Conservation (phyloP, 2,113 vertebrate genomes). For the Chaetops frenatus region DNA sequence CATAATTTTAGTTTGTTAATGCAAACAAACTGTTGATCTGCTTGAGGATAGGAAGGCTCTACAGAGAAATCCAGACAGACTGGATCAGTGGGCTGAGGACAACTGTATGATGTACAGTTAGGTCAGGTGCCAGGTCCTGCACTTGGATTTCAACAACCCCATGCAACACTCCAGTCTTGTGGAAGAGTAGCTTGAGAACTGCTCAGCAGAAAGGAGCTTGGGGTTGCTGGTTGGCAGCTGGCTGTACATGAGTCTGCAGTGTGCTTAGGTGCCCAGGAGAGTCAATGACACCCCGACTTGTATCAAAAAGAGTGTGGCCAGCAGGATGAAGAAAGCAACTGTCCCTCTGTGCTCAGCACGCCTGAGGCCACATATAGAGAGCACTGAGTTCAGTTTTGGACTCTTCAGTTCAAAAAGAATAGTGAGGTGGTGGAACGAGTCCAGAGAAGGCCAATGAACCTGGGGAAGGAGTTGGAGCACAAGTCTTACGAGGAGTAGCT, state of each 20-base stretch:
- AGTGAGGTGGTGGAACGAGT: background rate
- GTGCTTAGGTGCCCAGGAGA: background rate
- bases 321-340: background rate
- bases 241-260: background rate
- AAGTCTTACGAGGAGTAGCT: background rate
- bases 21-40: background rate
- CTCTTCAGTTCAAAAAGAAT: background rate
- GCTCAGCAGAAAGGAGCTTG: background rate
- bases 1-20: background rate
- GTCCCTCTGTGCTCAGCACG: background rate
- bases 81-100: background rate
- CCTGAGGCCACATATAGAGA: too few species aligned
- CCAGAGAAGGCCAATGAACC: background rate
- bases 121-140: background rate
- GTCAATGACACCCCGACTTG: too few species aligned
- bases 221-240: background rate
- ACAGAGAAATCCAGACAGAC: background rate
- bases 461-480: background rate
- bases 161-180: background rate
- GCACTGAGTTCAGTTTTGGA: background rate
- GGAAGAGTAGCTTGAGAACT: background rate
- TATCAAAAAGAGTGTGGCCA: background rate
- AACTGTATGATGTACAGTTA: background rate
- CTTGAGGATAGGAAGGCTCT: background rate
- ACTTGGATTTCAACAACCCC: background rate